Evolutionary conservation across 2,113 vertebrate species (phyloP), one percentile per base, ranked within the genome.

Genomic region (Phalacrocorax aristotelis): DNA sequence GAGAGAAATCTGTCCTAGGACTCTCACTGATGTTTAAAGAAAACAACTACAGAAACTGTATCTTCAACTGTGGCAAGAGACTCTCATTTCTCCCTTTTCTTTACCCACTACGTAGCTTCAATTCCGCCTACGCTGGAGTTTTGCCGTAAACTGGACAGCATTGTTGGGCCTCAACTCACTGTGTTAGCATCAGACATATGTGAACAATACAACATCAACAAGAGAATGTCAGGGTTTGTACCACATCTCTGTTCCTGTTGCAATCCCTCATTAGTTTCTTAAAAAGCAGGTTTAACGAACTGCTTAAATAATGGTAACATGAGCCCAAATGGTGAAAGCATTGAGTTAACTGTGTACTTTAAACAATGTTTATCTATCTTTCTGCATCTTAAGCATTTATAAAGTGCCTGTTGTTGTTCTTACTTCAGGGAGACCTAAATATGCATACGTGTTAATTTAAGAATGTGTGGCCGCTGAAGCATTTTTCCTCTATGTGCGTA

Each of bases 121-220:
- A 98, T 98, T 61, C 99, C 99, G 32, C 98, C 99, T 75, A 99
- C 98, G 0, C 93, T 99, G 95, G 99, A 99, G 62, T 99, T 99
- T 25, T 99, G 99, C 96, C 99, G 99, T 52, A 98, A 99, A 94
- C 93, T 99, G 94, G 99, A 99, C 96, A 97, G 98, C 90, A 97
- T 99, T 30, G 99, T 99, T 60, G 99, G 99, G 77, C 99, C 99
- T 49, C 99, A 99, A 95, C 99, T 99, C n/a, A 99, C 99, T 0
- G 95, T 99, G 94, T 96, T 99, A 93, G 99, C 99, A 1, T 99
- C 99, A 7, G 99, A 99, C 95, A 99, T 99, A 79, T 99, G 99
- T 91, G 99, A 99, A 96, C 99, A 99, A 55, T 99, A 99, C 98
- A 99, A 99, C 95, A 98, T 99, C 97, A 99, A 99, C 98, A 99